Base-by-base conservation (phyloP, 2,888 invertebrate species). In the Argyresthia albistria region DNA sequence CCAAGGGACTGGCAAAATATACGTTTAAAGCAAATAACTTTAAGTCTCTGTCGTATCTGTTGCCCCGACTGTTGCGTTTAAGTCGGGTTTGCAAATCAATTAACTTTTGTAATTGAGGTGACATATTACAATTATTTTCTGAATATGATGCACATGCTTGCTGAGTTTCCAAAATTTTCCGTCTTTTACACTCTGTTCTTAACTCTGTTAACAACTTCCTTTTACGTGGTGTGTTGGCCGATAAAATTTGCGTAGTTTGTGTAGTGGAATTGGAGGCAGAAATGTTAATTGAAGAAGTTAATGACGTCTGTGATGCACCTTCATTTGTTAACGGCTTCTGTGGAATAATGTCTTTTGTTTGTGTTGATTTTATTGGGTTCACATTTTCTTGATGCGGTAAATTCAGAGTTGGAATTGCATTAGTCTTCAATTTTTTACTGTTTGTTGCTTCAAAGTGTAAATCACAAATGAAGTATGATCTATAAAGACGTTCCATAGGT, bases 1-100 rank as follows among this genome's bases (percentile, higher is more conserved):
- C 55, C 14, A 43, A 1, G 7, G 57, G 57, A 42, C 54, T 57
- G 1, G 55, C 47, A 46, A 50, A 55, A 55, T 53, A 55, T 43
- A 57, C 36, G 35, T 51, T 56, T 36, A 57, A 36, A 43, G 53
- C 47, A 47, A 57, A 56, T 25, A 55, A 16, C 35, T 39, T 54
- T 37, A 48, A 48, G 8, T 57, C 49, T n/a, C 16, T 16, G 39
- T 53, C 46, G 47, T 54, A 57, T 16, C 51, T 25, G 10, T 54
- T 53, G 12, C 51, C 47, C 37, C 45, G 35, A 46, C 14, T 46
- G 10, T 36, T 47, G 15, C 9, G 9, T 51, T 50, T 46, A 8
- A 51, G 51, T 14, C 16, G 14, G 46, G 50, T 37, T 46, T 42
- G 35, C 16, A 46, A 8, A 50, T 35, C 6, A 50, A 15, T 4